Evolutionary conservation across 2,113 vertebrate species (phyloP).

Genomic region (Peromyscus leucopus): DNA sequence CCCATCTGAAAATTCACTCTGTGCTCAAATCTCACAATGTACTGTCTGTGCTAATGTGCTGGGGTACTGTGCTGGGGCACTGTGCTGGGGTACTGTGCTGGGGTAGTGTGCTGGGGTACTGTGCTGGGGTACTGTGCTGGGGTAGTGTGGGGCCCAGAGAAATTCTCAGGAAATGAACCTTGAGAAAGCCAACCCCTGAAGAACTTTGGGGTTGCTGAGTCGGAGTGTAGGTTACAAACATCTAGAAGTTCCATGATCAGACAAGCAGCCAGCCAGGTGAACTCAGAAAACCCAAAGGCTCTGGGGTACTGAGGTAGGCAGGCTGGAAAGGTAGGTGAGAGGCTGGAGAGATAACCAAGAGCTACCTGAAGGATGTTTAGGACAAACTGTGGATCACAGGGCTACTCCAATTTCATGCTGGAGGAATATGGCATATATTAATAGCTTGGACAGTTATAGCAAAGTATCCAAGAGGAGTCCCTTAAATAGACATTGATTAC

Average conservation of each 20-base stretch:
- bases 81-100: no score
- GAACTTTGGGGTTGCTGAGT: not conserved
- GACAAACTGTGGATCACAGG: not conserved
- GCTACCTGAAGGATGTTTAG: not conserved
- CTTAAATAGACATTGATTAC: not conserved
- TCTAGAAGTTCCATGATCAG: fast-evolving
- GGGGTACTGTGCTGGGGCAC: not conserved
- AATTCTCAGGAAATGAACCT: not conserved
- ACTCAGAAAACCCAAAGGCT: not conserved
- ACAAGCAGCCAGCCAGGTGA: fast-evolving
- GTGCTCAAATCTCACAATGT: not conserved
- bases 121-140: not conserved
- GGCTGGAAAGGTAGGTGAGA: no score
- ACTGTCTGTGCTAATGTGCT: not conserved
- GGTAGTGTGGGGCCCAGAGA: fast-evolving
- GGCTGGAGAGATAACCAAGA: not conserved
- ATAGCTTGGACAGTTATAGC: not conserved
- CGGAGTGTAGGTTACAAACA: not conserved
- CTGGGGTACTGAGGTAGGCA: no score
- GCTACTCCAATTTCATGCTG: not conserved
- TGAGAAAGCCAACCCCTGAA: not conserved
- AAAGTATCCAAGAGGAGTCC: not conserved
- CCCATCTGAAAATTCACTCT: not conserved
- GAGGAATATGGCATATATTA: not conserved
- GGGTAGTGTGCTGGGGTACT: no score